Conservation (phyloP, 2,797 vertebrate species). For the Onychomys leucogaster region DNA sequence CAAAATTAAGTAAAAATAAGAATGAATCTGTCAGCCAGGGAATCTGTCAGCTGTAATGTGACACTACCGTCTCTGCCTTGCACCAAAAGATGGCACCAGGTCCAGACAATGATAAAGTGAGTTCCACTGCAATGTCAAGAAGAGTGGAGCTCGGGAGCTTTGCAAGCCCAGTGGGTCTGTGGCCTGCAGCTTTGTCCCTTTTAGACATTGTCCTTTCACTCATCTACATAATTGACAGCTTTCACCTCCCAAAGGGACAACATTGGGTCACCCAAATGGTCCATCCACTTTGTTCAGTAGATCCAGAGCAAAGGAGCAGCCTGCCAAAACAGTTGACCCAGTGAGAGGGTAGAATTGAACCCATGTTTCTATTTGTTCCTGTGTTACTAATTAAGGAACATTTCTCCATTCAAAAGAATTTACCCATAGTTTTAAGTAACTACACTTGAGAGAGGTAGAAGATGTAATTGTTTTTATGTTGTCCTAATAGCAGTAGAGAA, state of each 20-base stretch:
- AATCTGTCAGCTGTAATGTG: background rate
- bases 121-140: background rate
- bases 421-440: background rate
- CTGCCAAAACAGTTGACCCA: background rate
- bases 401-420: conserved; percentile 22
- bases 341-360: background rate
- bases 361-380: conserved; percentile 25
- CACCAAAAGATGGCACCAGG: background rate
- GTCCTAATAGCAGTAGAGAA: background rate
- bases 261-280: background rate
- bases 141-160: background rate
- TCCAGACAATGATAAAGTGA: background rate
- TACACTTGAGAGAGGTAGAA: background rate
- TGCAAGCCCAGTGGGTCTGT: no score
- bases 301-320: conserved; percentile 1
- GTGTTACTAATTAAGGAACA: background rate
- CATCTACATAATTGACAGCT: background rate
- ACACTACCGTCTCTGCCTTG: background rate
- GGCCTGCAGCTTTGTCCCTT: background rate
- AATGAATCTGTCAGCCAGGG: background rate
- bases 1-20: background rate
- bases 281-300: background rate
- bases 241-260: background rate
- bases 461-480: background rate
- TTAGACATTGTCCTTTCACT: background rate